These are phyloP conservation scores for Bombus breviceps DNA, from an alignment of 1,140 invertebrate species.

Conservation along the genomic window DNA sequence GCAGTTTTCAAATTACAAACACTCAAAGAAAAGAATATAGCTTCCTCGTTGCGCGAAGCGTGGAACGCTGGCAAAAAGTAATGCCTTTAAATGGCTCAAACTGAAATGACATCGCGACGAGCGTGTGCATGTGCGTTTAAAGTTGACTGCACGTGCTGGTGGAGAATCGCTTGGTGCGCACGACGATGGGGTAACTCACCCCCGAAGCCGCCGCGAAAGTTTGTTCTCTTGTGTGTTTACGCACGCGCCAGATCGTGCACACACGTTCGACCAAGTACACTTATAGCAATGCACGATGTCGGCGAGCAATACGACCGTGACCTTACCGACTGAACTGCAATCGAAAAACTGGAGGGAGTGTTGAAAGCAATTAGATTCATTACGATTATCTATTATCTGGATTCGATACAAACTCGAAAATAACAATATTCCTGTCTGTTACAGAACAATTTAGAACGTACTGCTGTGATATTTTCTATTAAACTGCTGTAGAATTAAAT, in stretches of 20 bases:
- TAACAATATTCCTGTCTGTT: background rate
- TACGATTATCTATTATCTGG: background rate
- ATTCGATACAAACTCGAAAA: background rate
- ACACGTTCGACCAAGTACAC: constrained; percentile 29
- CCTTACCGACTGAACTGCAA: constrained; percentile 53
- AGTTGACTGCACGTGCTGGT: constrained; percentile 40
- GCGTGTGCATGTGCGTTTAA: constrained; percentile 32
- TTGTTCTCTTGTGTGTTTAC: constrained; percentile 61
- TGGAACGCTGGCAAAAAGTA: constrained; percentile 14
- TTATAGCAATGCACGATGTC: constrained; percentile 18
- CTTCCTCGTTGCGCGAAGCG: background rate
- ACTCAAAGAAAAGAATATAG: constrained; percentile 8
- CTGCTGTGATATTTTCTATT: background rate
- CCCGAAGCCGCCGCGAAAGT: constrained; percentile 56
- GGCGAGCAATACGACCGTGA: constrained; percentile 59
- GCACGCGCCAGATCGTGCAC: constrained; percentile 58
- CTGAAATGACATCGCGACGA: background rate
- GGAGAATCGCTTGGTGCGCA: constrained; percentile 23
- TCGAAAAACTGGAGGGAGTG: constrained; percentile 24
- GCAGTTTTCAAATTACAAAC: constrained; percentile 19
- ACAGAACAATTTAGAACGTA: background rate
- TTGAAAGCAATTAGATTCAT: background rate
- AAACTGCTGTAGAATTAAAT: background rate
- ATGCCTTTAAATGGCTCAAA: constrained; percentile 25
- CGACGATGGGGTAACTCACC: constrained; percentile 47